phyloP scores from a whole-genome alignment of 2,888 invertebrate genomes.

The Hypolimnas misippus region DNA sequence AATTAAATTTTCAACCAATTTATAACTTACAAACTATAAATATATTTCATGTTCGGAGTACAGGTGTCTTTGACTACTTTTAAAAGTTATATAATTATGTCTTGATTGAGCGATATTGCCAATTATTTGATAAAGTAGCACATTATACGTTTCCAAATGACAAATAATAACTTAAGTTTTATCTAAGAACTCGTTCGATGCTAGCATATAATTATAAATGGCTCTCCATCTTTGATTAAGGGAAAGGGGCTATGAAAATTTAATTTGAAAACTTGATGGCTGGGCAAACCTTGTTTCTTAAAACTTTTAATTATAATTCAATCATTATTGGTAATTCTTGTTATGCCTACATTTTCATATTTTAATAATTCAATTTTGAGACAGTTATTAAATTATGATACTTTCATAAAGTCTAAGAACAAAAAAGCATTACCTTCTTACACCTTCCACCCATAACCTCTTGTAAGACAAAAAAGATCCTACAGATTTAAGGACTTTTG shows the following conservation, averaged over 20 bases:
- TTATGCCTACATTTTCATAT: too few relatives aligned
- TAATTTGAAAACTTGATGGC: neutral
- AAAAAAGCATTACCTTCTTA: too few relatives aligned
- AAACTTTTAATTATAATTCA: too few relatives aligned
- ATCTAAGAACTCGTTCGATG: neutral
- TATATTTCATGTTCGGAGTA: slow-evolving; percentile 19
- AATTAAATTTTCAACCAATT: slow-evolving; percentile 27
- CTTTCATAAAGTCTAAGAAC: too few relatives aligned
- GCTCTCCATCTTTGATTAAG: neutral
- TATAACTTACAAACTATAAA: slow-evolving; percentile 26
- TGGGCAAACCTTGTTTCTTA: too few relatives aligned
- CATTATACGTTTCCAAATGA: slow-evolving; percentile 17
- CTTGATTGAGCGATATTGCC: slow-evolving; percentile 26
- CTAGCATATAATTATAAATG: slow-evolving; percentile 5
- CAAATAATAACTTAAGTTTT: slow-evolving; percentile 6
- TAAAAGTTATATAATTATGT: slow-evolving; percentile 28
- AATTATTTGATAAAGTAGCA: slow-evolving; percentile 30
- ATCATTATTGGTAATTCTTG: too few relatives aligned
- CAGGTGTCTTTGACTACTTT: slow-evolving; percentile 36
- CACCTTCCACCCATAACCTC: too few relatives aligned
- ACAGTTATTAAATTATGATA: too few relatives aligned
- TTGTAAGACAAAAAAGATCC: too few relatives aligned
- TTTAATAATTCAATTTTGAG: too few relatives aligned
- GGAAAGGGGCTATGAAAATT: neutral
- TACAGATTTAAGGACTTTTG: too few relatives aligned